These are phyloP conservation scores for Amiota minor DNA, from an alignment of 2,888 invertebrate species.

Conservation along the genomic window DNA sequence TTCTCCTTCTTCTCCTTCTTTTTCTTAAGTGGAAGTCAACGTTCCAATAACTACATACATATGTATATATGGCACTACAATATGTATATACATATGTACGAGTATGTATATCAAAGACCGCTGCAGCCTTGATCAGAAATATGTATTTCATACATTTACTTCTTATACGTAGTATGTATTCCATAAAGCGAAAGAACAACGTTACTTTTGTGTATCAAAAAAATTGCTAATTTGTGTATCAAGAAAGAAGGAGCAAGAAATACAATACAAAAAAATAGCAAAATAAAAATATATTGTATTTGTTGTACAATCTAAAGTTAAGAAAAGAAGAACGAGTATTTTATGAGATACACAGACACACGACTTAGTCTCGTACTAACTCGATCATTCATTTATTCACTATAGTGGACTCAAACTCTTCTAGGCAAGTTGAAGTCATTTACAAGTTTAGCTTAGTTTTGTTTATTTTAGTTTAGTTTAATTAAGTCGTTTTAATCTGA, in stretches of 20 bases:
- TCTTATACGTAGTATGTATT: no score
- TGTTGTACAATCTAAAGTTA: no score
- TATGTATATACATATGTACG: no score
- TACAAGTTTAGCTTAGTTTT: no score
- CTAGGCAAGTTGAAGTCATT: no score
- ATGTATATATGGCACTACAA: not conserved
- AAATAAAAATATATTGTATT: not conserved
- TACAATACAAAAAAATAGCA: slow-evolving; percentile 37
- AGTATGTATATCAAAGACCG: not conserved
- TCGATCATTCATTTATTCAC: not conserved
- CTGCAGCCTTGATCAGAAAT: no score
- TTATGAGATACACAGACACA: slow-evolving; percentile 5
- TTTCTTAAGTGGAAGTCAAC: not conserved
- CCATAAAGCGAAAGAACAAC: no score
- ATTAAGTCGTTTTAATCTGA: slow-evolving; percentile 58
- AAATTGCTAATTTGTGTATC: slow-evolving; percentile 30
- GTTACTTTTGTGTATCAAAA: not conserved
- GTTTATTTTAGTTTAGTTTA: not conserved
- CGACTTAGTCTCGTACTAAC: not conserved
- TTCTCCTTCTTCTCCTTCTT: slow-evolving; percentile 1
- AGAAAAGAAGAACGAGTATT: not conserved
- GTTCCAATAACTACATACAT: no score
- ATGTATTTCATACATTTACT: no score
- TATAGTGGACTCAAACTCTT: no score
- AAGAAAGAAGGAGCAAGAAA: not conserved